phyloP scores from a whole-genome alignment of 2,888 invertebrate genomes.

The Teinopalpus imperialis region DNA sequence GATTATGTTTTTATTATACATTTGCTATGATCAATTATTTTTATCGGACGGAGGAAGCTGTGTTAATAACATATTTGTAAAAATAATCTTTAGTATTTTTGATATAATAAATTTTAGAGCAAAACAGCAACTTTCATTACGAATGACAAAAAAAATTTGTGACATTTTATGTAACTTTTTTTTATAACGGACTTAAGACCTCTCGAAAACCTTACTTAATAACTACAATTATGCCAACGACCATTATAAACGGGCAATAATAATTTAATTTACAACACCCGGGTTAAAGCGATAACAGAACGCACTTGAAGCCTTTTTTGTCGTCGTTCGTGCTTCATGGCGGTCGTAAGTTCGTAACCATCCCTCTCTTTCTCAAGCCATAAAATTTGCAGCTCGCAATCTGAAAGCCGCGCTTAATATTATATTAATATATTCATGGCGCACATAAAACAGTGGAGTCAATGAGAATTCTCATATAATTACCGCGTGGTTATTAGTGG shows the following conservation, averaged over 20 bases:
- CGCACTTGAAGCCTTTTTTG: conserved; percentile 38
- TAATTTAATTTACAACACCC: conserved; percentile 52
- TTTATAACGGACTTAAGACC: conserved; percentile 31
- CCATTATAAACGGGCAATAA: conserved; percentile 44
- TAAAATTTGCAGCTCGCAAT: conserved; percentile 27
- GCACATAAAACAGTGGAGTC: conserved; percentile 47
- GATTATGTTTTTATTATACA: too few relatives aligned
- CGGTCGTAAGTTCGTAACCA: conserved; percentile 32
- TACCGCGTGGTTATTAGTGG: conserved; percentile 53
- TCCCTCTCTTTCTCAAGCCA: conserved; percentile 37
- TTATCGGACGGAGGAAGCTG: too few relatives aligned
- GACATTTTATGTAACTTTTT: conserved; percentile 2
- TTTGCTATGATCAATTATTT: too few relatives aligned
- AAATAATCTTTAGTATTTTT: too few relatives aligned
- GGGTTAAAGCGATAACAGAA: conserved; percentile 40
- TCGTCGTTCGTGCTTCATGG: conserved; percentile 41
- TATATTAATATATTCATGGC: conserved; percentile 56
- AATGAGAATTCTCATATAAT: conserved; percentile 52
- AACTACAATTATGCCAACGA: conserved; percentile 36
- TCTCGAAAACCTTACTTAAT: conserved; percentile 5
- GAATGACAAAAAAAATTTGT: too few relatives aligned
- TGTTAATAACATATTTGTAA: too few relatives aligned
- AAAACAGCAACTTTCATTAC: too few relatives aligned
- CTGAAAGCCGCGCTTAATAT: conserved; percentile 38
- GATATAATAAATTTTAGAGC: too few relatives aligned